Conservation (phyloP, 2,113 vertebrate genomes). For the Albula goreensis region DNA sequence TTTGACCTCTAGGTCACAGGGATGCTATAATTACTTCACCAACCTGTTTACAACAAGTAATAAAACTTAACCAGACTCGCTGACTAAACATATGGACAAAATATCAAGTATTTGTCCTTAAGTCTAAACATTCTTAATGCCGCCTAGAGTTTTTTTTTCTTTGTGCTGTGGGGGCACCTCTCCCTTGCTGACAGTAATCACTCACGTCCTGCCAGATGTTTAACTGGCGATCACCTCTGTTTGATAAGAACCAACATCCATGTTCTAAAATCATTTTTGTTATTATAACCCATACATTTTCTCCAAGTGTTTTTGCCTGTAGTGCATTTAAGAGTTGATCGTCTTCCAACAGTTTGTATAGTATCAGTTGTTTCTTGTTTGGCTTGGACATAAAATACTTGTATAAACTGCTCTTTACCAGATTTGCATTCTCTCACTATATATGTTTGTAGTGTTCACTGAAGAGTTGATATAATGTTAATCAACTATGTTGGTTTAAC, state of each 20-base stretch:
- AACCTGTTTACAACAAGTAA: constrained; percentile 65
- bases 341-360: background rate
- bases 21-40: constrained; percentile 56
- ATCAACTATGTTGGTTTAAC: too few relatives aligned
- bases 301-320: background rate
- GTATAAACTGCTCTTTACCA: too few relatives aligned
- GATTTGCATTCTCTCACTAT: too few relatives aligned
- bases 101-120: constrained; percentile 61
- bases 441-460: too few relatives aligned
- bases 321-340: background rate
- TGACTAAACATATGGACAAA: constrained; percentile 46
- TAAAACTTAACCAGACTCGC: constrained; percentile 57
- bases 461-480: too few relatives aligned
- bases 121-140: constrained; percentile 59
- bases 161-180: constrained; percentile 57
- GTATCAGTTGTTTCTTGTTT: background rate
- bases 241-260: background rate
- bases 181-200: constrained; percentile 60
- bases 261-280: background rate
- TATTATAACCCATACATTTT: background rate
- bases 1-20: constrained; percentile 39
- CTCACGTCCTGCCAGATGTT: background rate
- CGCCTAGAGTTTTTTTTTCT: constrained; percentile 52
- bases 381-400: too few relatives aligned
- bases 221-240: background rate